These are phyloP conservation scores for Lota lota DNA, from an alignment of 2,113 vertebrate species.

Conservation along the genomic window DNA sequence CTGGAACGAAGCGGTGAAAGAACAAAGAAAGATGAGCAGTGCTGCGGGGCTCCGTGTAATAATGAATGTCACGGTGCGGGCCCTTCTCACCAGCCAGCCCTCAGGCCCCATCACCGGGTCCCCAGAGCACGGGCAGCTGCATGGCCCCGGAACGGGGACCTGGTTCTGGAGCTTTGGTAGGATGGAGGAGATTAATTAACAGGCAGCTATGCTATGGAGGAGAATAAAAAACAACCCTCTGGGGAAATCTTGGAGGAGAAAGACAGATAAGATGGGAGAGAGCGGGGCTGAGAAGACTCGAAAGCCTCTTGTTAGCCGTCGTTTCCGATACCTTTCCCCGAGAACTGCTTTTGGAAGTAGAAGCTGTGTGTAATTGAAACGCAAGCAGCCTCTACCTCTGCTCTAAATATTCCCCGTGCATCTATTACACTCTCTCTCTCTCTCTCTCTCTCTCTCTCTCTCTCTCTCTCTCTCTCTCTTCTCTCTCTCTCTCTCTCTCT, in stretches of 20 bases:
- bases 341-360: neutral
- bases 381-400: no score
- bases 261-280: constrained; percentile 20
- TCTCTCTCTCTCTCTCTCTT: constrained; percentile 18
- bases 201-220: constrained; percentile 19
- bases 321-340: no score
- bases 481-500: constrained; percentile 2
- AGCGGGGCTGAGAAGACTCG: constrained; percentile 16
- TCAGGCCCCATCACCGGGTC: constrained; percentile 9
- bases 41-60: neutral
- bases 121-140: constrained; percentile 12
- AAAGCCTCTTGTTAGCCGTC: constrained; percentile 28
- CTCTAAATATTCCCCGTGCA: no score
- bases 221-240: constrained; percentile 19
- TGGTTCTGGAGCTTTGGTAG: constrained; percentile 14
- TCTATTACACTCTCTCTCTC: neutral
- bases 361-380: neutral
- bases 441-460: constrained; percentile 1
- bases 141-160: constrained; percentile 9
- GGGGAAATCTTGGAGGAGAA: constrained; percentile 22
- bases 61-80: neutral
- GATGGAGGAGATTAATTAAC: constrained; percentile 50
- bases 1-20: neutral
- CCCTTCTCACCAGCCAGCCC: neutral
- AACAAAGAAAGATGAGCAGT: constrained; percentile 1